These are phyloP conservation scores for Ploceus nigricollis DNA, from an alignment of 2,113 vertebrate species.

Conservation along the genomic window DNA sequence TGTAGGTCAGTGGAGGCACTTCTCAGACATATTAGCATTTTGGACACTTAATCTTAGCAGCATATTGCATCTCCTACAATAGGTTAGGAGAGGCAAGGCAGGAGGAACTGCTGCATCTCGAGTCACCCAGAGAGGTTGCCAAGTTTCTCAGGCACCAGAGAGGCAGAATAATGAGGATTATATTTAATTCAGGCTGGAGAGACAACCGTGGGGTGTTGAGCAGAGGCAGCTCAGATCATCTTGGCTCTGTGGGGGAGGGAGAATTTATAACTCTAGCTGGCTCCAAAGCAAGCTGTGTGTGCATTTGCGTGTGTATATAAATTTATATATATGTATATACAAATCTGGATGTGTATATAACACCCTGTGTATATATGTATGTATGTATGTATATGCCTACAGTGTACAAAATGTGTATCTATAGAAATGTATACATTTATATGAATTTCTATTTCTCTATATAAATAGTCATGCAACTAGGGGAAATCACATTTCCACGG, in stretches of 20 bases:
- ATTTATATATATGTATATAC: conserved; percentile 55
- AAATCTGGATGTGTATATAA: conserved; percentile 57
- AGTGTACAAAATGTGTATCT: conserved; percentile 57
- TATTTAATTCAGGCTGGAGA: conserved; percentile 5
- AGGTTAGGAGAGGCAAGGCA: background rate
- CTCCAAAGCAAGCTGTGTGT: conserved; percentile 29
- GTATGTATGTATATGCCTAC: conserved; percentile 58
- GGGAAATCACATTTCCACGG: background rate
- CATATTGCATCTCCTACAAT: background rate
- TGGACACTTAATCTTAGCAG: conserved; percentile 21
- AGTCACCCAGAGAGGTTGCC: conserved; percentile 16
- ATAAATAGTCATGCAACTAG: conserved; percentile 36
- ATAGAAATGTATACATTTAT: conserved; percentile 62
- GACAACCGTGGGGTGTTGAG: background rate
- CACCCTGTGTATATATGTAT: conserved; percentile 53
- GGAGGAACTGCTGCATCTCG: background rate
- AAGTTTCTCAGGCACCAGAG: conserved; percentile 30
- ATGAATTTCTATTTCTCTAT: conserved; percentile 66
- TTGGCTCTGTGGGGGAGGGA: conserved; percentile 10
- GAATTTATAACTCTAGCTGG: conserved; percentile 15
- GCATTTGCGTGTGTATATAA: conserved; percentile 19
- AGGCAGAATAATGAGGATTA: conserved; percentile 26
- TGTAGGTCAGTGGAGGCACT: conserved; percentile 46
- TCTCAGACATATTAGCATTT: conserved; percentile 5
- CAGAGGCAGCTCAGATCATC: conserved; percentile 1